Conservation (phyloP, 2,113 vertebrate genomes). For the Centropus unirufus region DNA sequence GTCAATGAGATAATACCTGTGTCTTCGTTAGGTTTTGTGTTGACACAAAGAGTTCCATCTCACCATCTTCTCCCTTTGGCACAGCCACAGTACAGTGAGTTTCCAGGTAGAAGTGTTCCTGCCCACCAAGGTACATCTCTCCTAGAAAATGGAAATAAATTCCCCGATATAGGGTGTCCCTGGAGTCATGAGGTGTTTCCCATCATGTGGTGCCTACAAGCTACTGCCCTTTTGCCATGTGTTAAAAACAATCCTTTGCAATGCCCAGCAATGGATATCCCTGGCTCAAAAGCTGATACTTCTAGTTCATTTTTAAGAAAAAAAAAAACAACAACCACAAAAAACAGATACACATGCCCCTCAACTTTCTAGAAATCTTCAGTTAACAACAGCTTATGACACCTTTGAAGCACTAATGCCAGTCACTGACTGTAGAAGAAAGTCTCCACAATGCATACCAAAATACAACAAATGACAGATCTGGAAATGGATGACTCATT, state of each 20-base stretch:
- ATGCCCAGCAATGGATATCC: not conserved
- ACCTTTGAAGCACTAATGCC: accelerated
- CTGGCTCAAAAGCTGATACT: not conserved
- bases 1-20: conserved; percentile 73
- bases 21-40: conserved; percentile 85
- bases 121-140: conserved; percentile 90
- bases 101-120: conserved; percentile 98
- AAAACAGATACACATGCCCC: no score
- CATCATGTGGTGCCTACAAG: not conserved
- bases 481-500: not conserved
- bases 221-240: not conserved
- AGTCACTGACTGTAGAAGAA: not conserved
- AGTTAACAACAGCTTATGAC: not conserved
- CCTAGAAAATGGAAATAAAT: conserved; percentile 73
- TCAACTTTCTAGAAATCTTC: not conserved
- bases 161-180: not conserved
- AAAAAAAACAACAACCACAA: not conserved
- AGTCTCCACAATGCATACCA: not conserved
- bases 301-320: not conserved
- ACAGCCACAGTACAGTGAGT: conserved; percentile 90
- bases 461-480: not conserved
- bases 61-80: conserved; percentile 88
- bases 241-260: not conserved
- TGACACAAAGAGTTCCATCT: conserved; percentile 93
- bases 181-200: not conserved